Evolutionary conservation across 2,888 invertebrate genomes (phyloP).

Genomic region (Drosophila peninsularis): DNA sequence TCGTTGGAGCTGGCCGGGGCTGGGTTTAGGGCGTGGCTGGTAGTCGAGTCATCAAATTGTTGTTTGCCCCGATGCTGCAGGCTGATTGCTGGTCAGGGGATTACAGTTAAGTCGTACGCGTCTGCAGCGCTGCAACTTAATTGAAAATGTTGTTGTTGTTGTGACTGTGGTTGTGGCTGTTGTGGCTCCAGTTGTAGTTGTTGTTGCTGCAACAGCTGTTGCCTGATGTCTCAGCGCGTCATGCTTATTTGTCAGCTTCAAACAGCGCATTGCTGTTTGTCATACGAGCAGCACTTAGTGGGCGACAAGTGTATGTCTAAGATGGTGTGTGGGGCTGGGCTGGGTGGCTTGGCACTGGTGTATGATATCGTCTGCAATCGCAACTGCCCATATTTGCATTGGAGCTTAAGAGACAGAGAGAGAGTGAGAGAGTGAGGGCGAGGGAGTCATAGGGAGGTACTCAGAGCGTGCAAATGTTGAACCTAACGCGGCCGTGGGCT

Average conservation of each 20-base stretch:
- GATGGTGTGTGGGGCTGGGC: background rate
- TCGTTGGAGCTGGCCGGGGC: background rate
- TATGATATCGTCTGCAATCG: constrained; percentile 2
- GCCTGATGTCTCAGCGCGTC: constrained; percentile 3
- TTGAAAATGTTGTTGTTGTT: constrained; percentile 51
- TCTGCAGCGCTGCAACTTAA: constrained; percentile 56
- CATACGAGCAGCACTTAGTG: constrained; percentile 27
- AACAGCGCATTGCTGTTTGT: constrained; percentile 34
- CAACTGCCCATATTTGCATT: constrained; percentile 25
- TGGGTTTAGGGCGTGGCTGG: background rate
- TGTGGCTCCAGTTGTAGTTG: background rate
- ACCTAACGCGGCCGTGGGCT: constrained; percentile 35
- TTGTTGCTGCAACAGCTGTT: constrained; percentile 13
- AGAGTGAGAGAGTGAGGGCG: background rate
- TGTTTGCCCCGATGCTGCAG: constrained; percentile 12
- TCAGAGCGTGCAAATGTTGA: constrained; percentile 50
- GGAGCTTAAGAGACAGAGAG: background rate
- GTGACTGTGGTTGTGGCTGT: background rate
- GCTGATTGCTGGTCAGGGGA: constrained; percentile 50
- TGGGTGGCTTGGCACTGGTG: background rate
- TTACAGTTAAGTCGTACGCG: constrained; percentile 54
- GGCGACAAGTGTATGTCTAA: constrained; percentile 5
- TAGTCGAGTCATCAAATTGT: constrained; percentile 37
- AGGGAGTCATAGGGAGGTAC: no score
- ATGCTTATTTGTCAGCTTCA: constrained; percentile 22